phyloP scores from a whole-genome alignment of 2,797 vertebrate genomes.

The Microctenopoma lineatum region DNA sequence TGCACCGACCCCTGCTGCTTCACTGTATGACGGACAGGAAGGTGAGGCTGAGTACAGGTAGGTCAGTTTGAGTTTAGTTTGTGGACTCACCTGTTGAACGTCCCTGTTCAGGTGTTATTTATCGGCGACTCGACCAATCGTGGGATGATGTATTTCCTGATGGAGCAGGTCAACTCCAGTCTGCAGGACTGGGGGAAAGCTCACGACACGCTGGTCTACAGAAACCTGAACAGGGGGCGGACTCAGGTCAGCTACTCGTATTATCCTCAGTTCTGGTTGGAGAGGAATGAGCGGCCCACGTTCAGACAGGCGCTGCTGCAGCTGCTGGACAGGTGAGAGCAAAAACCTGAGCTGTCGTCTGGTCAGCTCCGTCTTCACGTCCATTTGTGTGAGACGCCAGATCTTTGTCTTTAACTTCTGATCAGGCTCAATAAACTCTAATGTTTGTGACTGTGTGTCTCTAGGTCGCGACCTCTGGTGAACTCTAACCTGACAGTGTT shows the following conservation, averaged over 20 bases:
- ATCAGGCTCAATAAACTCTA: no score
- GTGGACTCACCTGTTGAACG: not conserved
- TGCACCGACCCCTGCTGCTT: constrained; percentile 85
- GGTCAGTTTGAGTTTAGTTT: not conserved
- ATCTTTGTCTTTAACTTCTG: no score
- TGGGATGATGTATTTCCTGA: constrained; percentile 97
- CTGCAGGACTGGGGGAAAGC: constrained; percentile 93
- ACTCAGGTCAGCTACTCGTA: constrained; percentile 92
- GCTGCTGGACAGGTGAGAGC: constrained; percentile 89
- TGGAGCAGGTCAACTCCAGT: constrained; percentile 91
- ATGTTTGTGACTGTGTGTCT: not conserved
- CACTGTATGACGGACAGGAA: constrained; percentile 88
- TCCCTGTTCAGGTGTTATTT: constrained; percentile 88
- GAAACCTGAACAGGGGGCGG: constrained; percentile 87
- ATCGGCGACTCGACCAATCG: constrained; percentile 97
- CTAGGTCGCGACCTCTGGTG: constrained; percentile 88
- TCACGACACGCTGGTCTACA: constrained; percentile 88
- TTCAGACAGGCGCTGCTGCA: constrained; percentile 90
- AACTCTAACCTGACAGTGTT: constrained; percentile 90
- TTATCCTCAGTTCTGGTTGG: constrained; percentile 96
- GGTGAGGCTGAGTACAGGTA: constrained; percentile 74
- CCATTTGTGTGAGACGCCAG: no score
- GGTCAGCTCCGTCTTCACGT: no score
- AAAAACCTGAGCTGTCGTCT: not conserved
- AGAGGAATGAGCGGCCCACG: constrained; percentile 83